Conservation (phyloP, 2,113 vertebrate species). For the Ploceus nigricollis region DNA sequence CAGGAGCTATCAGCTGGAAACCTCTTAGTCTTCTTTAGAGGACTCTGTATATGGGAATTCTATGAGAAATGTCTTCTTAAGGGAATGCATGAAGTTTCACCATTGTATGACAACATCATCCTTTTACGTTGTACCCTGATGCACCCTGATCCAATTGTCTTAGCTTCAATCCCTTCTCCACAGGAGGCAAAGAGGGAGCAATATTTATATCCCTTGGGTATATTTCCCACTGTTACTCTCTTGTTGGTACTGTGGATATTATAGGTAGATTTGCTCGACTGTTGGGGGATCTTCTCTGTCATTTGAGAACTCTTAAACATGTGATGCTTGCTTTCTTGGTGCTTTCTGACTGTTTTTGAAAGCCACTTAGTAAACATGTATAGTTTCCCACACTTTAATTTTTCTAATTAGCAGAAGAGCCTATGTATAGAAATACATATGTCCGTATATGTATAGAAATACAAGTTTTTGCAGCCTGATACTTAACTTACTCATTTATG, state of each 20-base stretch:
- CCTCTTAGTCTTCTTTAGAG: neutral
- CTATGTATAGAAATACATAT: too few relatives aligned
- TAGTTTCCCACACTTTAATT: neutral
- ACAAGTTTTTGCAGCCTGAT: neutral
- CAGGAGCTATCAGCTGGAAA: neutral
- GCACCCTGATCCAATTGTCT: neutral
- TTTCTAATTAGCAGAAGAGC: neutral
- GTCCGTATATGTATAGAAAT: too few relatives aligned
- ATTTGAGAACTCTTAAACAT: neutral
- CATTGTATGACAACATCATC: neutral
- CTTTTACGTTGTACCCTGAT: neutral
- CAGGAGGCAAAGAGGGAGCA: neutral
- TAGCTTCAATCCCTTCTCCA: neutral
- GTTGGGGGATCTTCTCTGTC: neutral
- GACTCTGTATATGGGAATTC: neutral
- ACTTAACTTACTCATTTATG: neutral
- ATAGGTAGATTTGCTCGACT: neutral
- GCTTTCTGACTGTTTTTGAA: neutral
- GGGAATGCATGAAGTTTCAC: neutral
- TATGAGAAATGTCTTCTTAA: neutral
- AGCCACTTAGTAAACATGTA: neutral
- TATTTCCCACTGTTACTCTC: neutral
- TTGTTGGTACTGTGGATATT: neutral
- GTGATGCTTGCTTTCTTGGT: neutral
- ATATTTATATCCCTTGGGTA: neutral